These are phyloP conservation scores for Scophthalmus maximus DNA, from an alignment of 2,113 vertebrate genomes.

Conservation along the genomic window DNA sequence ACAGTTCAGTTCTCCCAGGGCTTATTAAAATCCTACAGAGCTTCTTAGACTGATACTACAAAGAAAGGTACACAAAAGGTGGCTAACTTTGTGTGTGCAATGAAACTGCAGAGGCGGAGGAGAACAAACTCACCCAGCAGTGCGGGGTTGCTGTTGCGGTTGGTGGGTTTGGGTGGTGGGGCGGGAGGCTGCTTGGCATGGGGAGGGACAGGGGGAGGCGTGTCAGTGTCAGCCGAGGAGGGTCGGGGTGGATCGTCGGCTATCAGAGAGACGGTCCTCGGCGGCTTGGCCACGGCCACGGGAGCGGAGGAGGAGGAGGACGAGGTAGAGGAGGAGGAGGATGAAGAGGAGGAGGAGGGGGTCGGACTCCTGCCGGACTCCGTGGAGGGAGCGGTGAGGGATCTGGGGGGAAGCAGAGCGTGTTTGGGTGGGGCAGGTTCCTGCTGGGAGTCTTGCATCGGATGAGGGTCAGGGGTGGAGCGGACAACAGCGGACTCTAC, in stretches of 20 bases:
- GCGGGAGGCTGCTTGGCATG: slow-evolving; percentile 89
- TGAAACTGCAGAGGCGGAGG: not conserved
- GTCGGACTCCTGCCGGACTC: slow-evolving; percentile 64
- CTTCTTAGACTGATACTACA: not conserved
- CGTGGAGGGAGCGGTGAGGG: slow-evolving; percentile 67
- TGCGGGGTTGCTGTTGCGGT: slow-evolving; percentile 89
- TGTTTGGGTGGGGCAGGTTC: slow-evolving; percentile 78
- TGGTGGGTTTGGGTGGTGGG: slow-evolving; percentile 93
- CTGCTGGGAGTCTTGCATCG: slow-evolving; percentile 71
- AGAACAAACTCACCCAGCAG: slow-evolving; percentile 87
- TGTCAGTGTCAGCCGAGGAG: slow-evolving; percentile 21
- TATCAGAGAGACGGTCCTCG: slow-evolving; percentile 77
- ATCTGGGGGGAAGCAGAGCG: slow-evolving; percentile 90
- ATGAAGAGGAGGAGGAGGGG: slow-evolving; percentile 34
- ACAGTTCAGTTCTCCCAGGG: too few species aligned
- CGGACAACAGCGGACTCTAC: slow-evolving; percentile 85
- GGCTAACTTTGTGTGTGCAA: not conserved
- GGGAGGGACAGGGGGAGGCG: slow-evolving; percentile 59
- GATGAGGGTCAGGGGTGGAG: slow-evolving; percentile 73
- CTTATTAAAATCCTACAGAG: not conserved
- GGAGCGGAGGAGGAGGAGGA: slow-evolving; percentile 59
- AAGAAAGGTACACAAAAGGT: slow-evolving; percentile 11
- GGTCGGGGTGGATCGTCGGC: slow-evolving; percentile 66
- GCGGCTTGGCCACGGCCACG: slow-evolving; percentile 73
- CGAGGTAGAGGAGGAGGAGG: slow-evolving; percentile 71